Conservation (phyloP, 1,140 invertebrate genomes). For the Mercenaria mercenaria region DNA sequence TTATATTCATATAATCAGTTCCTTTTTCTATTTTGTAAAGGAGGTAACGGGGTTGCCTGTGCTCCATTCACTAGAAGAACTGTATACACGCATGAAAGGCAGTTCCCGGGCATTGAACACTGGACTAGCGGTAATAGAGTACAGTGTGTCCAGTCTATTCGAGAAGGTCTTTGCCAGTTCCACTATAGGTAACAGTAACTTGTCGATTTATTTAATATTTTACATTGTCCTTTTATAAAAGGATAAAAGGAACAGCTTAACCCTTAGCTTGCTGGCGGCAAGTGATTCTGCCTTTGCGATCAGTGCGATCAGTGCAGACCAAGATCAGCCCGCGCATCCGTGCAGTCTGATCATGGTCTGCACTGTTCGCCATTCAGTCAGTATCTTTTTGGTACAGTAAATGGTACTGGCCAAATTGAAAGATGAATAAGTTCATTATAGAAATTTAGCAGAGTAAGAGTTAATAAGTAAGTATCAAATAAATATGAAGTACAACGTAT, state of each 20-base stretch:
- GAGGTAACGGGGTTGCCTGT: conserved; percentile 3
- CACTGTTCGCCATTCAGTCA: too few relatives aligned
- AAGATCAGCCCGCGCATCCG: too few relatives aligned
- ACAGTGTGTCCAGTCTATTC: background rate
- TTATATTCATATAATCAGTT: background rate
- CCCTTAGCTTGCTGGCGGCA: background rate
- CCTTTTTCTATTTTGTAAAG: background rate
- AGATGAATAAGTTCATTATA: too few relatives aligned
- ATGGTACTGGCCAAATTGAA: too few relatives aligned
- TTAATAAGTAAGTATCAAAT: too few relatives aligned
- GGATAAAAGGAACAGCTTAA: background rate
- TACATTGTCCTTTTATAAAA: background rate
- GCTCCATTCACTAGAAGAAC: background rate
- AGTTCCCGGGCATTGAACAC: conserved; percentile 42
- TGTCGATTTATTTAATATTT: background rate
- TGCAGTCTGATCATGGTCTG: too few relatives aligned
- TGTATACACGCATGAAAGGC: conserved; percentile 27
- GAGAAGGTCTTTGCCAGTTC: background rate
- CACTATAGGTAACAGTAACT: background rate
- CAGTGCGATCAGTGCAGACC: too few relatives aligned
- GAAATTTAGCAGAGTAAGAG: too few relatives aligned
- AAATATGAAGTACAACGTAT: too few relatives aligned
- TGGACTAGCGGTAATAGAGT: conserved; percentile 37
- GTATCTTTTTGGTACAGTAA: too few relatives aligned
- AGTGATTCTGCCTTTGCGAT: too few relatives aligned